Evolutionary conservation across 1,140 invertebrate genomes (phyloP), one percentile per base, ranked within the genome.

Genomic region (Dolichoris vasculosae): DNA sequence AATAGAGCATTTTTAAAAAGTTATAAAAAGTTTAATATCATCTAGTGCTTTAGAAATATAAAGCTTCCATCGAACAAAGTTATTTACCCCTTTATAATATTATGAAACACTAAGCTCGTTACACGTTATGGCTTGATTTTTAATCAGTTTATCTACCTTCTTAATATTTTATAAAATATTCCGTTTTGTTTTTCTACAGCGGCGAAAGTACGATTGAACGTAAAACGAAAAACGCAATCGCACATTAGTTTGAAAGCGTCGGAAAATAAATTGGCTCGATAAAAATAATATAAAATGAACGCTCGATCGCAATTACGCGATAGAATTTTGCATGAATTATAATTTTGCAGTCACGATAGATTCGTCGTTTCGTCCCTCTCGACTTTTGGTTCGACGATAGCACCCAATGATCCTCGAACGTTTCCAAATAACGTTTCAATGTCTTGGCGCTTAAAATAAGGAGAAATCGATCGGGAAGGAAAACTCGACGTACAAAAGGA

Each of bases 41-140:
- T 73, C 69, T 20, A 73, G 40, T 43, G 26, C 30, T 13, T 6
- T 73, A 43, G 38, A 73, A 73, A 43, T 73, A 11, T 73, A 32
- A 73, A 73, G 35, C 38, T 73, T 43, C 8, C 9, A 43, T 73
- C 69, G n/a, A 73, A 73, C 38, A 73, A 43, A 73, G 23, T 73
- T 73, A 73, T 43, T 73, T 40, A 40, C 35, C 38, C 35, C 32
- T 7, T 40, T 40, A 40, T 71, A 71, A 15, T 40, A 71, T 40
- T 71, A 40, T 40, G 67, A 73, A 43, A 73, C 20, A 69, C 32
- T 69, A 40, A 69, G 32, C 35, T 69, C 15, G 32, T 69, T 69
- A 69, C 3, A 20, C 35, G 4, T 17, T 35, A 67, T 67, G 64
- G 15, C n/a, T 35, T 32, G 6, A 3, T 69, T 32, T 69, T 69